These are phyloP conservation scores for Cremastobaeus sp. DNA, from an alignment of 2,888 invertebrate genomes.

Conservation along the genomic window DNA sequence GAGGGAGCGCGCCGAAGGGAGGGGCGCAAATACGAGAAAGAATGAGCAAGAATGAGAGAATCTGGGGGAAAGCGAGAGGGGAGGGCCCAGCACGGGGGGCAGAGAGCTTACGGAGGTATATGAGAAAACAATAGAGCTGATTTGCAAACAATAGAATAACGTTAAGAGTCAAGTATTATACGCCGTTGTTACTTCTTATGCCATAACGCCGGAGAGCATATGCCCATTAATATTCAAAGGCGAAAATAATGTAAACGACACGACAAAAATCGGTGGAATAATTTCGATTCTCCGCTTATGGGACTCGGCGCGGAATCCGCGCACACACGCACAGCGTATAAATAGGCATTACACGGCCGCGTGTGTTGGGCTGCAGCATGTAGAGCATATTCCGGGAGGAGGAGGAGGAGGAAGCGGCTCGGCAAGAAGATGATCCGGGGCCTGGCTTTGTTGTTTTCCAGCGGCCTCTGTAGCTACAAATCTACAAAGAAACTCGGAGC, in stretches of 20 bases:
- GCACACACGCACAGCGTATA: conserved; percentile 39
- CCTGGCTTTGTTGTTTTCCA: conserved; percentile 60
- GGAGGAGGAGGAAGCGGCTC: too few species aligned
- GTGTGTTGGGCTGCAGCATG: conserved; percentile 38
- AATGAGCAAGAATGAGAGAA: conserved; percentile 58
- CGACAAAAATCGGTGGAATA: conserved; percentile 78
- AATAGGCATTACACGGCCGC: conserved; percentile 50
- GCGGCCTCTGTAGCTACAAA: conserved; percentile 59
- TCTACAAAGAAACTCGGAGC: conserved; percentile 60
- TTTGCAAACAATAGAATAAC: conserved; percentile 79
- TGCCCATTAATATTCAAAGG: conserved; percentile 79
- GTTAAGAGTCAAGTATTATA: conserved; percentile 78
- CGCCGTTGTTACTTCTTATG: conserved; percentile 77
- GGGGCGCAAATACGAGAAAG: conserved; percentile 58
- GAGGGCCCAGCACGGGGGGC: conserved; percentile 60
- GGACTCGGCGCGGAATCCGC: conserved; percentile 60
- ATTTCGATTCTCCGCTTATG: conserved; percentile 76
- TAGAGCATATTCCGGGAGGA: conserved; percentile 46
- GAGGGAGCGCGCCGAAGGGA: conserved; percentile 33
- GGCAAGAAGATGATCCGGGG: conserved; percentile 54
- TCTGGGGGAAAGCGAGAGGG: conserved; percentile 52
- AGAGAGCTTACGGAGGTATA: conserved; percentile 73
- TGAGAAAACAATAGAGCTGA: conserved; percentile 79
- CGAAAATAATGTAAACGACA: conserved; percentile 79
- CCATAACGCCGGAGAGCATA: conserved; percentile 78